Percentiles rank a stretch among this genome's conserved stretches.
These are phyloP conservation scores for Ethmia dodecea DNA, from an alignment of 2,888 invertebrate species.

Conservation along the genomic window DNA sequence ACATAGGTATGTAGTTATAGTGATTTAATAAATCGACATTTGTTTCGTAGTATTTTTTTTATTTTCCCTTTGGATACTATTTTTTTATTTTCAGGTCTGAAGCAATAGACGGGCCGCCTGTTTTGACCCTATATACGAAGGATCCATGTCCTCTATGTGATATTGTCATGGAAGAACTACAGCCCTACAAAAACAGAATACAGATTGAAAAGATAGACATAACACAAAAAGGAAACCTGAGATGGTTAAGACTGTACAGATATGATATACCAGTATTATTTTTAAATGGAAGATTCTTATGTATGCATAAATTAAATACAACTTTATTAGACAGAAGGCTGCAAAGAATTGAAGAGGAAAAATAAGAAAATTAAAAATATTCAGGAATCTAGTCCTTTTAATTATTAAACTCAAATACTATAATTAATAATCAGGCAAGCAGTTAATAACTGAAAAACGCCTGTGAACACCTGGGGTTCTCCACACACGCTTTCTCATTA, in stretches of 20 bases:
- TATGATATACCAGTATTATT: slow-evolving; percentile 94
- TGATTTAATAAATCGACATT: slow-evolving; percentile 28
- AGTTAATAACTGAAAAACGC: too few relatives aligned
- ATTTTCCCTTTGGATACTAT: slow-evolving; percentile 17
- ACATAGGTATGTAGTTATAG: slow-evolving; percentile 14
- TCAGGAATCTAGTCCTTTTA: too few relatives aligned
- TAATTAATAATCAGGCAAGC: too few relatives aligned
- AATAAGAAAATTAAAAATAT: too few relatives aligned
- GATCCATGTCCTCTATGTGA: slow-evolving; percentile 90
- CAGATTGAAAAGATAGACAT: slow-evolving; percentile 87
- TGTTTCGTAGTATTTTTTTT: slow-evolving; percentile 26
- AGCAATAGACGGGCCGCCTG: slow-evolving; percentile 67
- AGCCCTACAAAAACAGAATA: slow-evolving; percentile 78
- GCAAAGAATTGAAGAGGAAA: slow-evolving; percentile 46
- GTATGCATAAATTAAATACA: slow-evolving; percentile 84
- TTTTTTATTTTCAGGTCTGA: slow-evolving; percentile 57
- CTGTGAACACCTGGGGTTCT: too few relatives aligned
- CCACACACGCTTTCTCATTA: too few relatives aligned
- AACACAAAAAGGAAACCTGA: slow-evolving; percentile 82
- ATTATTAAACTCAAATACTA: too few relatives aligned
- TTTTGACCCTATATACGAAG: slow-evolving; percentile 89
- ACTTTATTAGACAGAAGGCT: slow-evolving; percentile 74
- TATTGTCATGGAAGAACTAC: slow-evolving; percentile 82
- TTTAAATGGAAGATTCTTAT: slow-evolving; percentile 88
- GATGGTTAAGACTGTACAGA: slow-evolving; percentile 85